Evolutionary conservation across 1,140 invertebrate genomes (phyloP), one percentile per base, ranked within the genome.

Genomic region (Cyrtorhinus lividipennis): DNA sequence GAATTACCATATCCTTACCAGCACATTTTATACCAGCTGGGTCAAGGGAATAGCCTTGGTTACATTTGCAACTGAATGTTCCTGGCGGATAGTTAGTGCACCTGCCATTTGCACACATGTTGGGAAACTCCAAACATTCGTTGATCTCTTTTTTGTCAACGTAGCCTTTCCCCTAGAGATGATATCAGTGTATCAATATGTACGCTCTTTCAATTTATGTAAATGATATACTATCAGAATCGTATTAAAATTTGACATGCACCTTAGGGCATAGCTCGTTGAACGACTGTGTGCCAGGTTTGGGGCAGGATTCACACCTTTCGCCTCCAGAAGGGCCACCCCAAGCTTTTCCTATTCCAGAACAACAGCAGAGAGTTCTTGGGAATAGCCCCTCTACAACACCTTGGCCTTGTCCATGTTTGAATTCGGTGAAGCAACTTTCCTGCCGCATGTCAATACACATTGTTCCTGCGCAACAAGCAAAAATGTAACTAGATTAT

Each of bases 71-170:
- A 20, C 75, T 78, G 70, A 83, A 86, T 18, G 24, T 30, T 59
- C 78, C 79, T 1, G 84, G 83, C 24, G 85, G 77, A 0, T 79
- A 82, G 70, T 89, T 88, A 63, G 80, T 80, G 72, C 86, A 88
- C 15, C 83, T 73, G 1, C 90, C 90, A 72, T 91, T 90, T 46
- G 81, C 79, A 72, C 90, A 94, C 67, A 92, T 82, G 2, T 84
- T 86, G 1, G 86, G 85, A 69, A 91, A 92, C 27, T 87, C 86
- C 0, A 83, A 80, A 68, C 90, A 93, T 72, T 92, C 90, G 74
- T 92, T 90, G 53, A 92, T 86, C 68, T 94, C 90, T 74, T 85
- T 81, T 62, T 81, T 75, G 8, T 84, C 83, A 0, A 83, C 76
- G 63, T 83, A 85, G 2, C 86, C 82, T 59, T 73, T 68, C 8